phyloP scores from a whole-genome alignment of 2,888 invertebrate species.

The Brenthis daphne region DNA sequence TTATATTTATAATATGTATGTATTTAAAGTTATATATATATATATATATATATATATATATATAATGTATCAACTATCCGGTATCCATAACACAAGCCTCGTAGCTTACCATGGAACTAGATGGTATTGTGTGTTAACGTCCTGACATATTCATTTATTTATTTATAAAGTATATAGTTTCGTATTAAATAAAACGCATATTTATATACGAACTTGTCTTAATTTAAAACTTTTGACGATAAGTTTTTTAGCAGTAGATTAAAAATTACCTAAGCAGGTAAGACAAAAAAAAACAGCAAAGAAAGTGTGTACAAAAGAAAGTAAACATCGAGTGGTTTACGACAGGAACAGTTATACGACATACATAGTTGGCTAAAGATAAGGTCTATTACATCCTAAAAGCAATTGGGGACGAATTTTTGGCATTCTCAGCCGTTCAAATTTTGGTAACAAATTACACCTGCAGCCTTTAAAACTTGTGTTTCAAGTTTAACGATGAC shows the following conservation, averaged over 20 bases:
- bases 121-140: no score
- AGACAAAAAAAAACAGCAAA: background rate
- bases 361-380: constrained; percentile 55
- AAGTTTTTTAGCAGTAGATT: no score
- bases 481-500: constrained; percentile 35
- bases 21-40: no score
- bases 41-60: no score
- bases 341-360: constrained; percentile 65
- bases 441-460: constrained; percentile 32
- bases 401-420: constrained; percentile 21
- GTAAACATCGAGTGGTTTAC: constrained; percentile 59
- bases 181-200: no score
- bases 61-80: no score
- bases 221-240: background rate
- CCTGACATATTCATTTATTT: no score
- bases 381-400: constrained; percentile 27
- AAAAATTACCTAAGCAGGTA: background rate
- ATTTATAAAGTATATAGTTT: no score
- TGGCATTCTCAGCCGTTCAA: constrained; percentile 16
- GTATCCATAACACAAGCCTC: no score
- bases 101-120: no score
- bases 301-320: constrained; percentile 29
- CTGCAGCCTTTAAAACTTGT: constrained; percentile 26
- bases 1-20: no score
- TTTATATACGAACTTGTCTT: no score